These are phyloP conservation scores for Leucosticte australis DNA, from an alignment of 2,113 vertebrate species.

Conservation along the genomic window DNA sequence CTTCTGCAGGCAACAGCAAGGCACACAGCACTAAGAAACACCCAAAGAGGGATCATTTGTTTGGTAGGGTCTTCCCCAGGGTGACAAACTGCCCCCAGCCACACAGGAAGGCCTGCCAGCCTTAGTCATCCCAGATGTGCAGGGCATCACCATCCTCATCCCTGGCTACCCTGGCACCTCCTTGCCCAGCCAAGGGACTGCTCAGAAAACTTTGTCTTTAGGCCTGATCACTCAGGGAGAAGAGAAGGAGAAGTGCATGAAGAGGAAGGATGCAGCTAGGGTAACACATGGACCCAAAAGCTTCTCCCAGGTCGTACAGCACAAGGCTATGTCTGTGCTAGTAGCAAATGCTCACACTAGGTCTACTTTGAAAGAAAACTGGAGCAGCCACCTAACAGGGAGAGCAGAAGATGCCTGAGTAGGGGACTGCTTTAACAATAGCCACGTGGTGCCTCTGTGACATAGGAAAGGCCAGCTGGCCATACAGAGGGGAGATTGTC, in stretches of 20 bases:
- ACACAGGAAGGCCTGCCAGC: not conserved
- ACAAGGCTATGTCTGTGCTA: not conserved
- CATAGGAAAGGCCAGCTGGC: not conserved
- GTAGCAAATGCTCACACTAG: not conserved
- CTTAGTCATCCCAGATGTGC: not conserved
- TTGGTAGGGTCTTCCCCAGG: not conserved
- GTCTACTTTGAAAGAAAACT: not conserved
- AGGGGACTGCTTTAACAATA: not conserved
- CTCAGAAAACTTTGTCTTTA: not conserved
- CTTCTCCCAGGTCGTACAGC: not conserved
- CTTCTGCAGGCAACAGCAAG: not conserved
- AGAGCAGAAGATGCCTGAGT: not conserved
- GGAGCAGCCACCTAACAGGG: fast-evolving
- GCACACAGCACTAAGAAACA: not conserved
- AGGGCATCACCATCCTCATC: not conserved
- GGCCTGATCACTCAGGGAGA: not conserved
- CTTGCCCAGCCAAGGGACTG: not conserved
- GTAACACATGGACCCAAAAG: not conserved
- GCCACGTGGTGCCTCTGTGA: not conserved
- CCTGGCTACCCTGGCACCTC: not conserved
- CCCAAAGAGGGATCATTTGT: not conserved
- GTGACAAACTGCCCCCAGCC: fast-evolving
- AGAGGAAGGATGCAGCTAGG: not conserved
- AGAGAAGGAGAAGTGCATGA: not conserved
- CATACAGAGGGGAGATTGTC: not conserved